Evolutionary conservation across 2,113 vertebrate species (phyloP).

Genomic region (Larimichthys crocea): DNA sequence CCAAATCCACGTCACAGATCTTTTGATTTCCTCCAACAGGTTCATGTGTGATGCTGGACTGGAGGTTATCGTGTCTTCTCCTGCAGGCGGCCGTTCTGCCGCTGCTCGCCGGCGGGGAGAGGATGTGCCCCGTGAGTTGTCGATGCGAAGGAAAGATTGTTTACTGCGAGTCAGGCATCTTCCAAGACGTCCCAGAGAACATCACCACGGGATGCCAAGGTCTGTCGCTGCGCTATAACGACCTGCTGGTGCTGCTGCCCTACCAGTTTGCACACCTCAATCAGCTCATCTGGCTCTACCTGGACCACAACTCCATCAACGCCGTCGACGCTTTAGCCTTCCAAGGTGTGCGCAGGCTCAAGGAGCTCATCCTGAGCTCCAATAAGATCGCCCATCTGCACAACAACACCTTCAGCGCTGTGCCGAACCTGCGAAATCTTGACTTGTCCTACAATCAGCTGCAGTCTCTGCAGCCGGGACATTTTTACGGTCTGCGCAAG

Average conservation of each 20-base stretch:
- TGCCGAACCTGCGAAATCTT: slow-evolving; percentile 95
- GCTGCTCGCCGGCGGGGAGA: slow-evolving; percentile 87
- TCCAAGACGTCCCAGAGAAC: slow-evolving; percentile 93
- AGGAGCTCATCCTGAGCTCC: slow-evolving; percentile 96
- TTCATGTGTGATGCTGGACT: slow-evolving; percentile 73
- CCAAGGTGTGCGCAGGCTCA: slow-evolving; percentile 93
- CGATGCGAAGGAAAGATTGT: slow-evolving; percentile 97
- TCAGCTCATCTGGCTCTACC: slow-evolving; percentile 97
- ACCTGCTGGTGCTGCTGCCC: slow-evolving; percentile 91
- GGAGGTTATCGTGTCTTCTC: slow-evolving; percentile 86
- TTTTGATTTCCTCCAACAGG: slow-evolving; percentile 81
- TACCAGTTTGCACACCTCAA: slow-evolving; percentile 96
- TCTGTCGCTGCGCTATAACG: slow-evolving; percentile 95
- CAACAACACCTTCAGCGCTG: slow-evolving; percentile 92
- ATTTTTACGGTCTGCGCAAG: slow-evolving; percentile 95
- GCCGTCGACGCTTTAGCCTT: slow-evolving; percentile 91
- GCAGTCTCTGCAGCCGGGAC: slow-evolving; percentile 89
- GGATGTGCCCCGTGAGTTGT: slow-evolving; percentile 92
- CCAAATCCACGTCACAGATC: slow-evolving; percentile 17
- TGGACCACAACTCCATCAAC: slow-evolving; percentile 95
- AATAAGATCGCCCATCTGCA: slow-evolving; percentile 92
- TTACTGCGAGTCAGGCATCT: slow-evolving; percentile 95
- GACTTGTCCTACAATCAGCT: slow-evolving; percentile 97
- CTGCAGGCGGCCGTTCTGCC: slow-evolving; percentile 87
- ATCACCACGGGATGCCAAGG: slow-evolving; percentile 94